Conservation (phyloP, 2,888 invertebrate species). For the Chrysomela aeneicollis region DNA sequence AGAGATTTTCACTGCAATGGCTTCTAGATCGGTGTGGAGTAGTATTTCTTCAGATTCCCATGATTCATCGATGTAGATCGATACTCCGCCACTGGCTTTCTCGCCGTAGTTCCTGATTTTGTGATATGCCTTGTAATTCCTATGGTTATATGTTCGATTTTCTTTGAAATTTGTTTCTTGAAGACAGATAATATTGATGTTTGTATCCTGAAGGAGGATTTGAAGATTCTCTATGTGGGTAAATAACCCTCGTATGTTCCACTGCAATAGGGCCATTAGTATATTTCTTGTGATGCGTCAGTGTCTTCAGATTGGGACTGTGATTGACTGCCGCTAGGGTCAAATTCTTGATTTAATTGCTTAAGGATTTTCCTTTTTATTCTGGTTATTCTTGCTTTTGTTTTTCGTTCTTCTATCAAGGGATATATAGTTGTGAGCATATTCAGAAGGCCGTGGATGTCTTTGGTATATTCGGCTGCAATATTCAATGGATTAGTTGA, state of each 20-base stretch:
- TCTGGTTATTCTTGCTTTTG: not conserved
- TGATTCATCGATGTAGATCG: not conserved
- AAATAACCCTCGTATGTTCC: not conserved
- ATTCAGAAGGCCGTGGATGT: conserved; percentile 1
- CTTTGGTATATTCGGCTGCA: not conserved
- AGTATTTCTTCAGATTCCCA: not conserved
- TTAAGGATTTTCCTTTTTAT: conserved; percentile 1
- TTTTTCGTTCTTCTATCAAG: not conserved
- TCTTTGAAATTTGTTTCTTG: not conserved
- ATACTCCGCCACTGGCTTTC: not conserved
- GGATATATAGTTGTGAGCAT: conserved; percentile 2
- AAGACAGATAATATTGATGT: not conserved
- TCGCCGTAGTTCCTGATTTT: not conserved
- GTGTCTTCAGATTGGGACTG: not conserved
- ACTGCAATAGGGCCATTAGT: not conserved
- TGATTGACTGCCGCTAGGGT: not conserved
- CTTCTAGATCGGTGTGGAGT: not conserved
- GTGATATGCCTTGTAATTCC: not conserved
- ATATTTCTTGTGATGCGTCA: not conserved
- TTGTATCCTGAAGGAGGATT: not conserved
- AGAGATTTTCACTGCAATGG: not conserved
- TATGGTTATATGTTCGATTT: not conserved
- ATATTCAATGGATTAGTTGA: not conserved
- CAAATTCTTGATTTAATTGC: not conserved
- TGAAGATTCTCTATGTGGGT: conserved; percentile 4